Evolutionary conservation across 1,140 invertebrate genomes (phyloP), one percentile per base, ranked within the genome.

Genomic region (Glossosoma conforme): DNA sequence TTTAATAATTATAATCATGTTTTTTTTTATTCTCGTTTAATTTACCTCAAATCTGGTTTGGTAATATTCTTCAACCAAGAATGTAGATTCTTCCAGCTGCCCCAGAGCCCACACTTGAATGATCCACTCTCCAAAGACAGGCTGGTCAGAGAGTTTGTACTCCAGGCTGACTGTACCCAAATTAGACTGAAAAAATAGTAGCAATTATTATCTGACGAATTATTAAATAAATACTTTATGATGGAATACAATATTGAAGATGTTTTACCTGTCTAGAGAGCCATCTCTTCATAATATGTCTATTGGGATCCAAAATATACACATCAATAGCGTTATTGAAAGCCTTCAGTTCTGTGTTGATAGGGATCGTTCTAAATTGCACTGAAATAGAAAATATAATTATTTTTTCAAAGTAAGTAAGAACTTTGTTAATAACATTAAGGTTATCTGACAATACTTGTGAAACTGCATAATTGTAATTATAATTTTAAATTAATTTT

Each of bases 61-160:
- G 74, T 96, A 96, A 70, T 94, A 97, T 74, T 97, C 92, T 69
- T 97, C 91, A 0, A 97, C 91, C 2, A 82, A 65, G 67, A 97
- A 96, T 8, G 78, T 80, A 35, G 88, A 83, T 63, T 92, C 88
- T 66, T 93, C 89, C 33, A 89, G 72, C 69, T 93, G 88, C 20
- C 88, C 86, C 66, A 95, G 85, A 1, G 92, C 93, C 52, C 89
- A 82, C 0, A 96, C 87, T 53, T 85, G 79, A 48, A 98, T 90
- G 10, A 81, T 85, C 93, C 93, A 97, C 60, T 90, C 85, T 5
- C 94, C 94, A 66, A 87, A 95, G 20, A 89, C 81, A 0, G 93
- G 91, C 64, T 95, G 92, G 69, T 94, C 87, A 0, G 93, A 91
- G 10, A 98, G 68, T 60, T 85, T 83, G 69, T 97, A 97, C 17